A percentile compares a stretch with the other conserved stretches of the same genome.
phyloP scores from a whole-genome alignment of 2,888 invertebrate genomes.

The Petrolisthes manimaculis region DNA sequence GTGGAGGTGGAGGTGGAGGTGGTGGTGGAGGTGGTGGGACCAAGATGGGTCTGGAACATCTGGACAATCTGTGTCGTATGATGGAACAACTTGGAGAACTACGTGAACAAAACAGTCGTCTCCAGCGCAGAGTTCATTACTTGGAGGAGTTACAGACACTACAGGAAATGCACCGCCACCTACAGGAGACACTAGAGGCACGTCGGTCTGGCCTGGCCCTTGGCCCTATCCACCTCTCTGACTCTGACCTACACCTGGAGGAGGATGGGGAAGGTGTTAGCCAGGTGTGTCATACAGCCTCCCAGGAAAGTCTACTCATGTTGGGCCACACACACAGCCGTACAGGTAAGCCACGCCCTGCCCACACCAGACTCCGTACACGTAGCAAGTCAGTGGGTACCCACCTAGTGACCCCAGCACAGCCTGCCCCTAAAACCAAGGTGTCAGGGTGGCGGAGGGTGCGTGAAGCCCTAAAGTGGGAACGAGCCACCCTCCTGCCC shows the following conservation, averaged over 20 bases:
- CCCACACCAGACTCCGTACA: slow-evolving; percentile 16
- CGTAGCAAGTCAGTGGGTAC: slow-evolving; percentile 56
- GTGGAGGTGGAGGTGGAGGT: too few relatives aligned
- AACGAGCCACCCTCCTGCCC: slow-evolving; percentile 53
- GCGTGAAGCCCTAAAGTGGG: slow-evolving; percentile 57
- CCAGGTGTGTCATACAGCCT: slow-evolving; percentile 70
- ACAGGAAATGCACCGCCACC: slow-evolving; percentile 75
- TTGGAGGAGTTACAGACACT: slow-evolving; percentile 80
- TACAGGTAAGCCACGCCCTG: slow-evolving; percentile 48
- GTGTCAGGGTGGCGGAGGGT: slow-evolving; percentile 59
- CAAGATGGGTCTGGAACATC: slow-evolving; percentile 77
- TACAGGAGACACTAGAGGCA: slow-evolving; percentile 68
- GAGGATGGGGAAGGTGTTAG: slow-evolving; percentile 45
- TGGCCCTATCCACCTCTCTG: slow-evolving; percentile 50
- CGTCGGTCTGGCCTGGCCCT: slow-evolving; percentile 54
- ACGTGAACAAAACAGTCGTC: slow-evolving; percentile 79
- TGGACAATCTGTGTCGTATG: slow-evolving; percentile 82
- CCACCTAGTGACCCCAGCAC: slow-evolving; percentile 28
- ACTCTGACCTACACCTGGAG: slow-evolving; percentile 55
- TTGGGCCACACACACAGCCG: slow-evolving; percentile 68
- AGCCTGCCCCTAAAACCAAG: slow-evolving; percentile 46
- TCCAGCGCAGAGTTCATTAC: slow-evolving; percentile 79
- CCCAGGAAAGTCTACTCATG: slow-evolving; percentile 75
- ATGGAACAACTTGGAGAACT: slow-evolving; percentile 82
- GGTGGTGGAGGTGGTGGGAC: slow-evolving; percentile 41